A percentile compares a stretch with the other conserved stretches of the same genome.
Evolutionary conservation across 2,888 invertebrate genomes (phyloP).

Genomic region (Melanostoma scalare): DNA sequence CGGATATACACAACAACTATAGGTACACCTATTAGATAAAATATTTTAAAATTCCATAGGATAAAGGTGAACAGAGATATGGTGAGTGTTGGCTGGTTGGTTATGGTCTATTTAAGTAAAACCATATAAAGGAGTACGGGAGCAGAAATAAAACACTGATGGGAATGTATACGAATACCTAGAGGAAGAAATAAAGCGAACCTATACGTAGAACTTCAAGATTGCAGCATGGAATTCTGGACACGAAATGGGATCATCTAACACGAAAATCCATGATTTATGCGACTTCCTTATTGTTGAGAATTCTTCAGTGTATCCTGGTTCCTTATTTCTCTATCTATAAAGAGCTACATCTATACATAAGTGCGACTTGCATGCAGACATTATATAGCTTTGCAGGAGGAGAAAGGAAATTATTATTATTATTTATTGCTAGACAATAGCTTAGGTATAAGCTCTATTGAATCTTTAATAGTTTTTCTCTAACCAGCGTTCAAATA

Average conservation of each 20-base stretch:
- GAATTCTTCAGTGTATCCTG: slow-evolving; percentile 49
- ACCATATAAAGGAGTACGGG: neutral
- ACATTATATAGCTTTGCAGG: slow-evolving; percentile 31
- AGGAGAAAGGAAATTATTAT: slow-evolving; percentile 27
- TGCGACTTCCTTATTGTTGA: slow-evolving; percentile 64
- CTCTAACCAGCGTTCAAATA: too few relatives aligned
- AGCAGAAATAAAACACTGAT: neutral
- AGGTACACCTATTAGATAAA: slow-evolving; percentile 57
- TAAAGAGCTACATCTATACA: neutral
- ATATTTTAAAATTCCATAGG: slow-evolving; percentile 68
- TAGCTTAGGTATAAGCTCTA: slow-evolving; percentile 36
- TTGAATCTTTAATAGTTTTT: too few relatives aligned
- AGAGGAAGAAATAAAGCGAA: neutral
- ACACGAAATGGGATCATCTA: slow-evolving; percentile 65
- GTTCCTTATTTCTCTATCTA: slow-evolving; percentile 21
- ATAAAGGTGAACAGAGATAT: slow-evolving; percentile 8
- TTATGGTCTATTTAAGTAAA: neutral
- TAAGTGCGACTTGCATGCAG: slow-evolving; percentile 37
- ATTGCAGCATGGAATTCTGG: slow-evolving; percentile 47
- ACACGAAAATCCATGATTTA: slow-evolving; percentile 71
- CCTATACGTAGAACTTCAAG: neutral
- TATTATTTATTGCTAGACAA: slow-evolving; percentile 59
- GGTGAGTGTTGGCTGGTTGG: neutral
- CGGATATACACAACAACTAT: slow-evolving; percentile 32
- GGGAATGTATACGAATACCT: neutral